Evolutionary conservation across 1,140 invertebrate genomes (phyloP), one percentile per base, ranked within the genome.

Genomic region (Sipha flava): DNA sequence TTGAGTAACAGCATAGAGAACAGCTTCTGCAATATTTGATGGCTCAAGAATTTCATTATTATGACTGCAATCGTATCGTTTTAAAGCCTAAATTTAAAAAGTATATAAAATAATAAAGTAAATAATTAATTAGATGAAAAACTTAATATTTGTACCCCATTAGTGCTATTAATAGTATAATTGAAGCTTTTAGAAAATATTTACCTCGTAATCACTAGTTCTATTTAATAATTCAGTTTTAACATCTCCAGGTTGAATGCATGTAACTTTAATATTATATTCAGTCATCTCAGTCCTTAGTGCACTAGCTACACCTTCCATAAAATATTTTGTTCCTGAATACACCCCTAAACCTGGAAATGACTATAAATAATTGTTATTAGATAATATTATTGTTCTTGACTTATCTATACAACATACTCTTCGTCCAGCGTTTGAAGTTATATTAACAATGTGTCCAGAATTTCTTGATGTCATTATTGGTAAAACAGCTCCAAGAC

Each of bases 391-490:
- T 12, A 49, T 29, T 70, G n/a, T 70, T 26, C 16, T 12, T 49
- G 10, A 70, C 37, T 12, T 40, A 45, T 37, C 7, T 29, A 40
- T 5, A 68, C 18, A 10, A 40, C 29, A 47, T 79, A 83, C 83
- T 72, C 79, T 82, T 75, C 81, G 81, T 0, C 82, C 83, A 34
- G 82, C 83, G 62, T 84, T 82, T n/a, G 83, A 84, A 18, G 81
- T 81, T 21, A 84, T 83, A 26, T 83, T 84, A 16, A 84, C 79
- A 54, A 84, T 82, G 40, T 84, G 83, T 2, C 83, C 83, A 26
- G 73, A 34, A 29, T 81, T 81, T 21, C 81, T 57, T 21, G 62
- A 37, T 29, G 80, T 81, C 83, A 84, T 84, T 4, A 45, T 54
- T 5, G 79, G 80, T n/a, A 84, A 64, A 12, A 83, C 80, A 18